Evolutionary conservation across 1,140 invertebrate species (phyloP), one percentile per base, ranked within the genome.

Genomic region (Lucilia sericata): DNA sequence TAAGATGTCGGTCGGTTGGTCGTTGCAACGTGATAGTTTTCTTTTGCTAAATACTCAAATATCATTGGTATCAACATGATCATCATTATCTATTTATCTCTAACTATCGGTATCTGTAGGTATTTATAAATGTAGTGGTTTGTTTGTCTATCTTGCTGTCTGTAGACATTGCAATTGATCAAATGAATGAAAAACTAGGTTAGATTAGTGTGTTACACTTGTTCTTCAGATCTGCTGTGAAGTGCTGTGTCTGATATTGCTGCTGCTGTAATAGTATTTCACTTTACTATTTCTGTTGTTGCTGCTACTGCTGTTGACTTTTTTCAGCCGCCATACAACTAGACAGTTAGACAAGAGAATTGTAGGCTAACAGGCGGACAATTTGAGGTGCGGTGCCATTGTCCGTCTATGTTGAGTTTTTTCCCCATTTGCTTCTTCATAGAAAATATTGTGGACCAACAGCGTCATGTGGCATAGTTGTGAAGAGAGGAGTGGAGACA

Each of bases 141-240:
- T n/a, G 55, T 60, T 17, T 70, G 19, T 21, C 17, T 21, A 70
- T 70, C 65, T 9, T 19, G 19, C n/a, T 19, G 60, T 30, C 25
- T 30, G 8, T 70, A 70, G 65, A 70, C 65, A 21, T 70, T 70
- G 19, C 65, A 70, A 70, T 70, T 70, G 65, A 70, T 70, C 65
- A 70, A 9, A 70, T 70, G 14, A 60, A 17, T n/a, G 21, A 70
- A 70, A 65, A 70, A 70, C 65, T 70, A 9, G 65, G 65, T 70
- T 70, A 70, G 65, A 70, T 70, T 70, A 70, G 19, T 25, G 65
- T 70, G 65, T 70, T 70, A 70, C 65, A 70, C 65, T 70, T 80
- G 17, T 17, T 75, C n/a, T 13, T 51, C 21, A 25, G 42, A 42
- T 42, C 42, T 42, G 74, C 30, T 30, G 34, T 30, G 25, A 30